phyloP scores from a whole-genome alignment of 2,113 vertebrate species.

The Entelurus aequoreus region DNA sequence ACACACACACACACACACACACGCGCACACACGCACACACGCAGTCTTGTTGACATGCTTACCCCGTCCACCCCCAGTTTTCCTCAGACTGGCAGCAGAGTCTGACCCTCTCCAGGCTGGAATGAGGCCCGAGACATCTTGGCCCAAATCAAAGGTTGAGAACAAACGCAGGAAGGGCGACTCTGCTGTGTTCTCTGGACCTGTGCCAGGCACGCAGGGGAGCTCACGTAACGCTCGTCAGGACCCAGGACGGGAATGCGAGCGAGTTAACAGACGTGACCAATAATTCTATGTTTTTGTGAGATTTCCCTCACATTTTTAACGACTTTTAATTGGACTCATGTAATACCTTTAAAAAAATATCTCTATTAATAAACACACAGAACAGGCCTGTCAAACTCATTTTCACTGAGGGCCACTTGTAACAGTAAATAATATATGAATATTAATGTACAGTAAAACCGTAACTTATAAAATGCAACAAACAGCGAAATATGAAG shows the following conservation, averaged over 20 bases:
- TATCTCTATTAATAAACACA: too few relatives aligned
- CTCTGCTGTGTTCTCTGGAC: constrained; percentile 64
- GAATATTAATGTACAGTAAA: too few relatives aligned
- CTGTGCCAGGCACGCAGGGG: constrained; percentile 53
- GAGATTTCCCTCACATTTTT: too few relatives aligned
- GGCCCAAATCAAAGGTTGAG: constrained; percentile 71
- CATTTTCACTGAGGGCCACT: too few relatives aligned
- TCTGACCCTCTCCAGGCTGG: constrained; percentile 61
- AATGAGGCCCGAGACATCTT: constrained; percentile 72
- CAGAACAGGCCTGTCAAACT: too few relatives aligned
- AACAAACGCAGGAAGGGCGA: constrained; percentile 78
- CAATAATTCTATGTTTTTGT: neutral
- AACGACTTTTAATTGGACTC: too few relatives aligned
- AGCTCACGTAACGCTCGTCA: constrained; percentile 40
- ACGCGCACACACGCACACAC: constrained; percentile 11
- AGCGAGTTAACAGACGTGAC: constrained; percentile 23
- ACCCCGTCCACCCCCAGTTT: constrained; percentile 38
- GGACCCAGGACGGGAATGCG: constrained; percentile 33
- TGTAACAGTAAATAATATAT: too few relatives aligned
- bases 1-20: constrained; percentile 1
- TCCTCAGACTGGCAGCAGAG: constrained; percentile 48
- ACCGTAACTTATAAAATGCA: too few relatives aligned
- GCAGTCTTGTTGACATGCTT: constrained; percentile 27
- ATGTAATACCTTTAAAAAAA: too few relatives aligned
- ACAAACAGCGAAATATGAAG: too few relatives aligned